These are phyloP conservation scores for Megalops atlanticus DNA, from an alignment of 2,113 vertebrate genomes.

Conservation along the genomic window DNA sequence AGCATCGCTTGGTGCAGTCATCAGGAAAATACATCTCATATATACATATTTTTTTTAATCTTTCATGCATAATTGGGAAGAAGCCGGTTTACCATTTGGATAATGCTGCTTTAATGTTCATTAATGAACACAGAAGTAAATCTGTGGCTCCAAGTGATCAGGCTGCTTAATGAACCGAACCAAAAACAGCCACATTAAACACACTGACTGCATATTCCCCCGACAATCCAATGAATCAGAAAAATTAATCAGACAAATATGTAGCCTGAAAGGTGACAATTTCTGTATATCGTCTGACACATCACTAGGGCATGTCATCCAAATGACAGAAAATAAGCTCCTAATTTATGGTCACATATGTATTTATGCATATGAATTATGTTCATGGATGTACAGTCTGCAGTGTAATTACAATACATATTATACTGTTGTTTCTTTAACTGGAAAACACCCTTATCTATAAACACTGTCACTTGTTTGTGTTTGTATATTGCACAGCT, in stretches of 20 bases:
- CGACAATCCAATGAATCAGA: background rate
- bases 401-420: too few species aligned
- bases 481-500: too few species aligned
- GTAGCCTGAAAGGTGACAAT: background rate
- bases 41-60: slow-evolving; percentile 9
- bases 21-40: background rate
- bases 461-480: too few species aligned
- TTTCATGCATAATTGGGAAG: slow-evolving; percentile 6
- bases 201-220: background rate
- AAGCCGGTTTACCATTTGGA: slow-evolving; percentile 14
- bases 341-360: background rate
- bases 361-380: too few species aligned
- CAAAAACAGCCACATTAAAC: slow-evolving; percentile 4
- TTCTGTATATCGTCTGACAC: background rate
- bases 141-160: slow-evolving; percentile 11
- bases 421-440: too few species aligned
- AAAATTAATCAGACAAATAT: background rate
- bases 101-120: slow-evolving; percentile 30
- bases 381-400: too few species aligned
- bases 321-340: background rate
- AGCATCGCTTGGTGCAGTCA: background rate
- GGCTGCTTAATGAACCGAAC: slow-evolving; percentile 20
- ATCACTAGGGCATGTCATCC: too few species aligned
- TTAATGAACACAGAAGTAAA: slow-evolving; percentile 25
- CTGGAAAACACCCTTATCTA: too few species aligned